Evolutionary conservation across 1,140 invertebrate genomes (phyloP).

Genomic region (Drosophila fuyamai): DNA sequence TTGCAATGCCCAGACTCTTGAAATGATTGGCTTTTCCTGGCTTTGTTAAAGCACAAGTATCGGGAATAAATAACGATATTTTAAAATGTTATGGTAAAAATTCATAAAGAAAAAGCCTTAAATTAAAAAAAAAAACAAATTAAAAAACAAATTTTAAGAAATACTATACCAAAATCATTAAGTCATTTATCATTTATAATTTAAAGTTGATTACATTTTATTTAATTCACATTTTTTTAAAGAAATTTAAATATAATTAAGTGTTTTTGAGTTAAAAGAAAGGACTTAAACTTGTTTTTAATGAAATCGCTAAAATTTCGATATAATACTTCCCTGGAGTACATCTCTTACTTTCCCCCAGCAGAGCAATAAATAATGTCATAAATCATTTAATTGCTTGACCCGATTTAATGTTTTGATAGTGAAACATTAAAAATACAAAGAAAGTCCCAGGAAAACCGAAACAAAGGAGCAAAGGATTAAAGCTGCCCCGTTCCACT

Average conservation of each 20-base stretch:
- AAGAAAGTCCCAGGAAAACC: constrained; percentile 22
- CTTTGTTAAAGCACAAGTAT: background rate
- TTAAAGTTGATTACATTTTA: too few relatives aligned
- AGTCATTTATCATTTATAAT: too few relatives aligned
- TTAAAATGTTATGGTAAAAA: background rate
- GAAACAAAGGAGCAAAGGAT: constrained; percentile 46
- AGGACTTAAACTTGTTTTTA: too few relatives aligned
- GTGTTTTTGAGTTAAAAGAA: too few relatives aligned
- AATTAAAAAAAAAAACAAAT: background rate
- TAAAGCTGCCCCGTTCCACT: constrained; percentile 11
- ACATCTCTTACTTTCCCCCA: background rate
- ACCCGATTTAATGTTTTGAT: constrained; percentile 47
- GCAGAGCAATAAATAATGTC: constrained; percentile 44
- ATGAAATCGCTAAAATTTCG: too few relatives aligned
- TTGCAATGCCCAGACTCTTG: constrained; percentile 51
- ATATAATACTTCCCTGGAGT: background rate
- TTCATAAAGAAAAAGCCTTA: background rate
- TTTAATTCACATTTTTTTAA: too few relatives aligned
- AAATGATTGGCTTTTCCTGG: constrained; percentile 52
- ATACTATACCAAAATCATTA: too few relatives aligned
- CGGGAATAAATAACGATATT: too few relatives aligned
- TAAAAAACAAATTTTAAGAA: too few relatives aligned
- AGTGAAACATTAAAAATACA: constrained; percentile 20
- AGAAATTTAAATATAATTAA: too few relatives aligned
- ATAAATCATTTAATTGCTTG: constrained; percentile 71